Conservation (phyloP, 2,113 vertebrate species). For the Phylloscopus whistleri region DNA sequence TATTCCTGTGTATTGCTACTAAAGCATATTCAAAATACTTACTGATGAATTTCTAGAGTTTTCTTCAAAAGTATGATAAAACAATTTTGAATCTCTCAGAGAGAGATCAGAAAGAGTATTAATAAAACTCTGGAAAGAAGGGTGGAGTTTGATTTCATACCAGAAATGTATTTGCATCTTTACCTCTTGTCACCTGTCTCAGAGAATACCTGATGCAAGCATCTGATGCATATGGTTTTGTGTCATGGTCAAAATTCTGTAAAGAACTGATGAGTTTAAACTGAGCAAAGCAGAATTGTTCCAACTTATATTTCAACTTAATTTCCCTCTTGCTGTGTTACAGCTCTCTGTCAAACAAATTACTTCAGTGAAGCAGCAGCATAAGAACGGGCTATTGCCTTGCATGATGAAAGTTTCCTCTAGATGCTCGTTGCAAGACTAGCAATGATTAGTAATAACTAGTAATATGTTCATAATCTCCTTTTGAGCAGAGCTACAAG, state of each 20-base stretch:
- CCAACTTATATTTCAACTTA: not conserved
- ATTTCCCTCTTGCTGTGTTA: not conserved
- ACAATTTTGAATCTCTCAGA: not conserved
- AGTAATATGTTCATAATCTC: not conserved
- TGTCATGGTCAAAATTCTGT: not conserved
- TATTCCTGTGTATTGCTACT: not conserved
- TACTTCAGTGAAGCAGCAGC: not conserved
- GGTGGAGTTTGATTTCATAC: not conserved
- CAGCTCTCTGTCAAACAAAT: not conserved
- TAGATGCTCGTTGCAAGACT: conserved; percentile 6
- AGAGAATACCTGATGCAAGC: not conserved
- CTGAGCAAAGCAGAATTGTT: not conserved
- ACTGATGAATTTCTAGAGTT: not conserved
- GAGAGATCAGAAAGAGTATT: not conserved
- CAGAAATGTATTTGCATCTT: not conserved
- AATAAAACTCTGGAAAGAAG: not conserved
- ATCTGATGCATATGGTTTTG: not conserved
- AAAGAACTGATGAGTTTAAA: not conserved
- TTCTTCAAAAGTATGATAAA: not conserved
- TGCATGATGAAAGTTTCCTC: conserved; percentile 26
- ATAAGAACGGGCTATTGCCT: not conserved
- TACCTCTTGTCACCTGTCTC: not conserved
- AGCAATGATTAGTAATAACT: not conserved
- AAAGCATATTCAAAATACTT: not conserved
- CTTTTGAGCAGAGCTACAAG: not conserved